Evolutionary conservation across 1,140 invertebrate genomes (phyloP), one percentile per base, ranked within the genome.

Genomic region (Pristionchus pacificus): DNA sequence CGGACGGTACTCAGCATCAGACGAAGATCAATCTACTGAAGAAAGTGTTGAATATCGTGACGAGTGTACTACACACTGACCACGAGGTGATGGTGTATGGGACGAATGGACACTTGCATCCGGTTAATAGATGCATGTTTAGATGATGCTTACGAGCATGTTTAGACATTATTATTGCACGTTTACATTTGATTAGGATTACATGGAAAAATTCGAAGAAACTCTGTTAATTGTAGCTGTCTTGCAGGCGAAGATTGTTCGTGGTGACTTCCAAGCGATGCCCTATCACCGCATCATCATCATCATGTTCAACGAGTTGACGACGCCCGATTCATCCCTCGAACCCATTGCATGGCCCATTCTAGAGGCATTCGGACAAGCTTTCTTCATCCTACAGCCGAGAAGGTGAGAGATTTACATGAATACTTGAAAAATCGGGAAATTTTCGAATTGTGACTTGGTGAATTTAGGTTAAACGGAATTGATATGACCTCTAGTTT

Each of bases 261-360:
- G 38, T 10, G 38, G 38, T 10, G 92, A 95, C 64, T 98, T 99
- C 86, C 93, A 97, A 79, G 94, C 97, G 84, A 86, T 98, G 67
- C 93, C 96, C 0, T 99, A 98, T 86, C 95, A 98, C 81, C 88
- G 97, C 29, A 93, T 98, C 70, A 92, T 98, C 68, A 92, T 97
- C 60, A 96, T 96, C 89, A 88, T 99, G 0, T 97, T 98, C 84
- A 89, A 97, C 60, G 96, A 98, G 83, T 88, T 98, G 67, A 97
- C 94, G 84, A 90, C 91, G 63, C 91, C 92, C 1, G 95, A 98
- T 84, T 91, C 91, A 1, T 90, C 95, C 31, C 86, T 97, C 27
- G 93, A 96, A 85, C 89, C 90, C 60, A 93, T 97, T 73, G 93
- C 92, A 82, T 93, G 90, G 82, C 92, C 95, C 85, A 85, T 88